Evolutionary conservation across 1,140 invertebrate genomes (phyloP).

Genomic region (Nasonia vitripennis): DNA sequence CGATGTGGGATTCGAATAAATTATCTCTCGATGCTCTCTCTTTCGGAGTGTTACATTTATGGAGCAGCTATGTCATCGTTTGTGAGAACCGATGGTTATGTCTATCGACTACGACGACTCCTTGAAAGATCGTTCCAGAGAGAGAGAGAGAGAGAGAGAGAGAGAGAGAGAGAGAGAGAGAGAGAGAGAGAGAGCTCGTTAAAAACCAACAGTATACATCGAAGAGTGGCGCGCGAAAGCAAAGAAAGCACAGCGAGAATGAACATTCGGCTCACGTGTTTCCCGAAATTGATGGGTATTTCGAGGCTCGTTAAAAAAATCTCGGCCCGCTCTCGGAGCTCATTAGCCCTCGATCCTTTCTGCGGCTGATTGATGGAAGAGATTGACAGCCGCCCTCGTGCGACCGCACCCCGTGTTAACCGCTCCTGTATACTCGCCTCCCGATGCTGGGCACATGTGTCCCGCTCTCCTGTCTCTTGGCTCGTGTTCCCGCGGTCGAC

Average conservation of each 20-base stretch:
- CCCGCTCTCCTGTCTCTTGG: neutral
- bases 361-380: slow-evolving; percentile 41
- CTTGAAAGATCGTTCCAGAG: neutral
- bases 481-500: neutral
- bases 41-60: neutral
- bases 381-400: slow-evolving; percentile 30
- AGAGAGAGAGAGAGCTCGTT: neutral
- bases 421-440: neutral
- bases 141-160: neutral
- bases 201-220: neutral
- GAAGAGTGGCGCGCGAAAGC: neutral
- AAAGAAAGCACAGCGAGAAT: neutral
- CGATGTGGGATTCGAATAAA: neutral
- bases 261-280: slow-evolving; percentile 26
- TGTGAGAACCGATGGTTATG: too few relatives aligned
- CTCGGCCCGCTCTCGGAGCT: neutral
- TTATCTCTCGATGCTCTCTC: neutral
- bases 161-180: neutral
- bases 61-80: neutral
- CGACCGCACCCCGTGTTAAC: neutral
- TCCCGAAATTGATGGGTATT: slow-evolving; percentile 47
- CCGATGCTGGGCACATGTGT: neutral
- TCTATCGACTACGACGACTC: too few relatives aligned
- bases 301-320: slow-evolving; percentile 35
- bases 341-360: slow-evolving; percentile 18